Evolutionary conservation across 2,113 vertebrate species (phyloP).

Genomic region (Canis aureus): DNA sequence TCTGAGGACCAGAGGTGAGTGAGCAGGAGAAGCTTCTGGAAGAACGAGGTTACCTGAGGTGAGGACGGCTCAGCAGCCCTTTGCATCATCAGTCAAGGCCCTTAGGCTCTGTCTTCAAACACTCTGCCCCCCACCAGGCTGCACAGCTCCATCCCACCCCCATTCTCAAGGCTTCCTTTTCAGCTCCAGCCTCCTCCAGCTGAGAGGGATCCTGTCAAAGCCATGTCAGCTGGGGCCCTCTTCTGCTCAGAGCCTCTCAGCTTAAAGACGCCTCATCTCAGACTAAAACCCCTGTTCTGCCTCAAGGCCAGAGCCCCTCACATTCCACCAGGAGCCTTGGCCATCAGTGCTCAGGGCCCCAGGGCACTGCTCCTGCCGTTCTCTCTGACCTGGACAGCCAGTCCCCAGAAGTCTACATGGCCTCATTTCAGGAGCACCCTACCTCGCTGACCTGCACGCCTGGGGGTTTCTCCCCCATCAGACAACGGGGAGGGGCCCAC

Average conservation of each 20-base stretch:
- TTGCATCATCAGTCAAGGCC: background rate
- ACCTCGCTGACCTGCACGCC: accelerated
- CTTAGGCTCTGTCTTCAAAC: background rate
- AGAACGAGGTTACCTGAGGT: background rate
- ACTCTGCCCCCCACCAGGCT: too few relatives aligned
- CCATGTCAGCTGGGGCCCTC: background rate
- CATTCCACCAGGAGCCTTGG: background rate
- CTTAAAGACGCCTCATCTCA: background rate
- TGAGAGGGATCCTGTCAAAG: background rate
- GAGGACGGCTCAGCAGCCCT: background rate
- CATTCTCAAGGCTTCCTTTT: background rate
- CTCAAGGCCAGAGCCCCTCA: background rate
- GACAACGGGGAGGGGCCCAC: background rate
- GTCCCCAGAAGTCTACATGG: background rate
- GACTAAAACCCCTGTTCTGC: background rate
- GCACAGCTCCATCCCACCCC: background rate
- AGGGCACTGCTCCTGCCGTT: too few relatives aligned
- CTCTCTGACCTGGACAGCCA: background rate
- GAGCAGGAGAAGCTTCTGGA: background rate
- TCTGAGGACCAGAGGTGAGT: background rate
- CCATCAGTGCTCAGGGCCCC: background rate
- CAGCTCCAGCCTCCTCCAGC: background rate
- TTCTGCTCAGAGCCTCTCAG: background rate
- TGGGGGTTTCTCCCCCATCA: background rate
- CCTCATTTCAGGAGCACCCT: background rate